Percentiles rank a stretch among this genome's conserved stretches.
Evolutionary conservation across 2,797 vertebrate species (phyloP).

Genomic region (Synaphobranchus kaupii): DNA sequence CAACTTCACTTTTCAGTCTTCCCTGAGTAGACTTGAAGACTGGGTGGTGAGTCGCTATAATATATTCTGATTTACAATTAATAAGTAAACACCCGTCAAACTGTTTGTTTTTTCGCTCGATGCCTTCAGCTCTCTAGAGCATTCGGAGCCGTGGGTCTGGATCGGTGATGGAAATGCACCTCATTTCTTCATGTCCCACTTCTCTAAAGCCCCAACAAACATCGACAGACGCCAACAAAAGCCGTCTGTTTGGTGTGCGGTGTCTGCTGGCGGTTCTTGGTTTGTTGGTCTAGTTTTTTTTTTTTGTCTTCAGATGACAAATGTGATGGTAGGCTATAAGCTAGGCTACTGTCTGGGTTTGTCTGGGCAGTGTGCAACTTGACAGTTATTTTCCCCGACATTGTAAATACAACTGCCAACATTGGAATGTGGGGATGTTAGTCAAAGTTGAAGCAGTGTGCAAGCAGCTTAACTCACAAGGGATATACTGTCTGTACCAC

Average conservation of each 20-base stretch:
- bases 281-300: no score
- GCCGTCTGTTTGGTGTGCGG: no score
- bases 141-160: neutral
- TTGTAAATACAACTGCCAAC: no score
- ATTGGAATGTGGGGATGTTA: no score
- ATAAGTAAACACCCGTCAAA: conserved; percentile 43
- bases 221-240: no score
- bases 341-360: no score
- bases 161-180: conserved; percentile 34
- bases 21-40: conserved; percentile 4
- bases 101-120: conserved; percentile 29
- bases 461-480: conserved; percentile 27
- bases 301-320: no score
- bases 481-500: conserved; percentile 24
- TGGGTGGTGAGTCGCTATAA: conserved; percentile 35
- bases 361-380: no score
- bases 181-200: conserved; percentile 52
- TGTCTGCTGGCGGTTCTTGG: no score
- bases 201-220: conserved; percentile 3
- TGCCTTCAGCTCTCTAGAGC: neutral
- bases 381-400: no score
- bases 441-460: no score
- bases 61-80: conserved; percentile 45
- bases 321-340: no score
- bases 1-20: neutral